phyloP scores from a whole-genome alignment of 2,888 invertebrate species.

The Cryptus armator region DNA sequence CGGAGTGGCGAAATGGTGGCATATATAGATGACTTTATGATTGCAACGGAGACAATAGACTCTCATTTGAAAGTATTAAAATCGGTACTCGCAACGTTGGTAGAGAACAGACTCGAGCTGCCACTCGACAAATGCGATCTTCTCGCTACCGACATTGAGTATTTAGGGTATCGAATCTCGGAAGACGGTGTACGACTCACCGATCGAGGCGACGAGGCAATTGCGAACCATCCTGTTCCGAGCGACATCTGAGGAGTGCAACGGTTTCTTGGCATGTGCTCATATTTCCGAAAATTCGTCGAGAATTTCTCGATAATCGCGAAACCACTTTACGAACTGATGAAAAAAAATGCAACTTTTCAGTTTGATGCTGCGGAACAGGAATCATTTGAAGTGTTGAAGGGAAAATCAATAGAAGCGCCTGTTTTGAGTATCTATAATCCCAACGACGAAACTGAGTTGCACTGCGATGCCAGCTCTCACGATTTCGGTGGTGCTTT shows the following conservation, averaged over 20 bases:
- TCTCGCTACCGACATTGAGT: constrained; percentile 29
- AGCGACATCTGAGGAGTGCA: constrained; percentile 66
- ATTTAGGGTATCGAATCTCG: constrained; percentile 46
- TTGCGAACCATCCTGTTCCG: constrained; percentile 58
- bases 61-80: constrained; percentile 53
- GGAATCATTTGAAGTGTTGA: constrained; percentile 35
- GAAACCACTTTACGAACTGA: constrained; percentile 12
- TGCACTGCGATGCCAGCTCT: constrained; percentile 80
- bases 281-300: constrained; percentile 35
- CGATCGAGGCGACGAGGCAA: constrained; percentile 25
- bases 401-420: constrained; percentile 60
- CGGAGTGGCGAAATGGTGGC: constrained; percentile 44
- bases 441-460: constrained; percentile 76
- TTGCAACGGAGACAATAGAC: constrained; percentile 57
- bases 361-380: constrained; percentile 13
- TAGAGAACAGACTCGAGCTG: constrained; percentile 41
- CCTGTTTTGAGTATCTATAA: constrained; percentile 77
- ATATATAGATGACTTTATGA: constrained; percentile 66
- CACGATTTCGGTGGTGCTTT: constrained; percentile 78
- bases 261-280: constrained; percentile 45
- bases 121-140: constrained; percentile 3
- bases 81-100: constrained; percentile 44
- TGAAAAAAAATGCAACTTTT: constrained; percentile 13
- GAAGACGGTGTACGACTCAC: constrained; percentile 19
- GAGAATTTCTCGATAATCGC: constrained; percentile 28